These are phyloP conservation scores for Crematogaster levior DNA, from an alignment of 2,888 invertebrate genomes.

Conservation along the genomic window DNA sequence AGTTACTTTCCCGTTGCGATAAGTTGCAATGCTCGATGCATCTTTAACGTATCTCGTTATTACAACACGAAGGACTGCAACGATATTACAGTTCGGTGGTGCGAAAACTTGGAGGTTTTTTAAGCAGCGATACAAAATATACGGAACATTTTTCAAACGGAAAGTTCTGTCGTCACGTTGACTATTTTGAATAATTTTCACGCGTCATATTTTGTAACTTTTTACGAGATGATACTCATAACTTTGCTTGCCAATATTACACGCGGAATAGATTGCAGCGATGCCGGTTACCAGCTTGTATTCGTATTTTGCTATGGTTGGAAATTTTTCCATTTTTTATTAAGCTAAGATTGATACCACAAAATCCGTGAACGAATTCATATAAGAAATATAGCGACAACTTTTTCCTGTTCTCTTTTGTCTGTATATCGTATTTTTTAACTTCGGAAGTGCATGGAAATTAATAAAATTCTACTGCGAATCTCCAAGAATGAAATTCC, in stretches of 20 bases:
- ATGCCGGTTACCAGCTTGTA: not conserved
- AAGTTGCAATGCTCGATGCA: not conserved
- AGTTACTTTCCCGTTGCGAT: constrained; percentile 10
- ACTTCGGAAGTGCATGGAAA: no score
- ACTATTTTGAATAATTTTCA: constrained; percentile 57
- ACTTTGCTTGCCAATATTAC: constrained; percentile 31
- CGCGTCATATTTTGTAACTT: constrained; percentile 51
- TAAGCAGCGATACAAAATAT: constrained; percentile 20
- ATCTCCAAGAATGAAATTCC: not conserved
- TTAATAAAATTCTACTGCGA: not conserved
- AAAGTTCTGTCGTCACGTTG: constrained; percentile 27
- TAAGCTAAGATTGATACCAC: not conserved
- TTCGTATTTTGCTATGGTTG: constrained; percentile 30
- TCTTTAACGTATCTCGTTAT: constrained; percentile 8
- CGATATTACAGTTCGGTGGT: not conserved
- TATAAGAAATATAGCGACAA: not conserved
- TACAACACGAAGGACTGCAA: not conserved
- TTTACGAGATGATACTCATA: constrained; percentile 37
- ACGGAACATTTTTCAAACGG: constrained; percentile 44
- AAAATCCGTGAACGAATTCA: not conserved
- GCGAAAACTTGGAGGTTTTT: constrained; percentile 10
- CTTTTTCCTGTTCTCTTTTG: not conserved
- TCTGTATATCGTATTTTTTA: not conserved
- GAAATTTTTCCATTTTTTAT: constrained; percentile 3
- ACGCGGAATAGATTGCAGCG: constrained; percentile 5